Conservation (phyloP, 2,797 vertebrate species). For the Xyrichtys novacula region DNA sequence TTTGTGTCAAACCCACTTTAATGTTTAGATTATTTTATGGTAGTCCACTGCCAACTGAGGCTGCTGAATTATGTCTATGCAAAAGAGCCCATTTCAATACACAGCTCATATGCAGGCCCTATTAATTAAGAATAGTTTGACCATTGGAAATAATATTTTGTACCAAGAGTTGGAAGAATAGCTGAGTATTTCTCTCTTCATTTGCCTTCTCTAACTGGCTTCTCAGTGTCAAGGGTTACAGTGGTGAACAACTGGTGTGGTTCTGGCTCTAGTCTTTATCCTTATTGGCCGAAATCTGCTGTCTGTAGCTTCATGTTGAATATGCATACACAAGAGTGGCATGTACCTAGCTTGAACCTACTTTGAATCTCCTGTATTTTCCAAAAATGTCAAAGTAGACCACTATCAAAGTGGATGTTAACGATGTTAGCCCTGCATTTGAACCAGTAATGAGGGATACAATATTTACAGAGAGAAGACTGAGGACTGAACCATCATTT, state of each 20-base stretch:
- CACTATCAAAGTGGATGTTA: background rate
- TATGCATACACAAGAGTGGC: background rate
- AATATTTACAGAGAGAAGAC: conserved; percentile 57
- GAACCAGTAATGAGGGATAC: conserved; percentile 20
- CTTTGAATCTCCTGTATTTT: too few species aligned
- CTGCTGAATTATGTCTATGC: conserved; percentile 11
- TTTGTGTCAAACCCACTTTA: background rate
- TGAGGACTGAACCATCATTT: background rate
- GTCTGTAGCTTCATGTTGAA: background rate
- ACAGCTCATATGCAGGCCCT: conserved; percentile 5
- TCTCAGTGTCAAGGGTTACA: background rate
- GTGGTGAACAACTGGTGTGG: background rate
- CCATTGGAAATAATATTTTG: background rate
- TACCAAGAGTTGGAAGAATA: background rate
- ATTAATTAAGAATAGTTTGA: conserved; percentile 2
- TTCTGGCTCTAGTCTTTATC: background rate
- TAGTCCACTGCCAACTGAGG: background rate
- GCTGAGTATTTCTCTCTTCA: background rate
- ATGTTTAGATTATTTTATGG: conserved; percentile 1
- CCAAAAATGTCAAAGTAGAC: conserved; percentile 1
- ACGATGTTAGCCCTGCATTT: conserved; percentile 23
- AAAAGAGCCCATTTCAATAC: conserved; percentile 11
- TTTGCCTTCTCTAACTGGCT: background rate
- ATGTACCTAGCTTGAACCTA: background rate
- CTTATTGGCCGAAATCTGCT: background rate